Evolutionary conservation across 2,888 invertebrate genomes (phyloP).

Genomic region (Diogma glabrata): DNA sequence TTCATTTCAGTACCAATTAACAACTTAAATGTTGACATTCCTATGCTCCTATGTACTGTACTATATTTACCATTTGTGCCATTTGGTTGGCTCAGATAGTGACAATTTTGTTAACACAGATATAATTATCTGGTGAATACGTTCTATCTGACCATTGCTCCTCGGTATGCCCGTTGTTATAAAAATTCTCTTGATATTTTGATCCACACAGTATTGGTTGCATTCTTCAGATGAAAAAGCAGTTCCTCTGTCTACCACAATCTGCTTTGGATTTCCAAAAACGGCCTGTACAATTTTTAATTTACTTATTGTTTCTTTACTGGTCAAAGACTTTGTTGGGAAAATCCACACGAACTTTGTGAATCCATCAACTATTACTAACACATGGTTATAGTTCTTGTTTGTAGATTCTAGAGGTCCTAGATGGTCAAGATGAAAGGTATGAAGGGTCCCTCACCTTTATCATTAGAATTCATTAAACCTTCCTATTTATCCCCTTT

Average conservation of each 20-base stretch:
- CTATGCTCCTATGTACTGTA: too few relatives aligned
- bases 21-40: too few relatives aligned
- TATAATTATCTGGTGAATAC: too few relatives aligned
- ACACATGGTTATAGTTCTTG: slow-evolving; percentile 27
- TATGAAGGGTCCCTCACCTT: slow-evolving; percentile 25
- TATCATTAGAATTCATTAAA: slow-evolving; percentile 24
- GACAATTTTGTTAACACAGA: too few relatives aligned
- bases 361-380: slow-evolving; percentile 26
- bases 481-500: slow-evolving; percentile 27
- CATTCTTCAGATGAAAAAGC: not conserved
- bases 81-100: too few relatives aligned
- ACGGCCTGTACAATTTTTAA: not conserved
- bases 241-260: not conserved
- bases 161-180: not conserved
- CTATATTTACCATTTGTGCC: too few relatives aligned
- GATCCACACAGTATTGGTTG: not conserved
- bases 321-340: slow-evolving; percentile 16
- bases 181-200: not conserved
- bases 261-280: not conserved
- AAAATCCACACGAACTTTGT: slow-evolving; percentile 29
- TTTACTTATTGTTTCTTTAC: not conserved
- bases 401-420: slow-evolving; percentile 25
- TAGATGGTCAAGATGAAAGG: slow-evolving; percentile 28
- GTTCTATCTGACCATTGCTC: too few relatives aligned
- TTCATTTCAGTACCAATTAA: too few relatives aligned